Evolutionary conservation across 2,888 invertebrate species (phyloP).

Genomic region (Osedax frankpressi): DNA sequence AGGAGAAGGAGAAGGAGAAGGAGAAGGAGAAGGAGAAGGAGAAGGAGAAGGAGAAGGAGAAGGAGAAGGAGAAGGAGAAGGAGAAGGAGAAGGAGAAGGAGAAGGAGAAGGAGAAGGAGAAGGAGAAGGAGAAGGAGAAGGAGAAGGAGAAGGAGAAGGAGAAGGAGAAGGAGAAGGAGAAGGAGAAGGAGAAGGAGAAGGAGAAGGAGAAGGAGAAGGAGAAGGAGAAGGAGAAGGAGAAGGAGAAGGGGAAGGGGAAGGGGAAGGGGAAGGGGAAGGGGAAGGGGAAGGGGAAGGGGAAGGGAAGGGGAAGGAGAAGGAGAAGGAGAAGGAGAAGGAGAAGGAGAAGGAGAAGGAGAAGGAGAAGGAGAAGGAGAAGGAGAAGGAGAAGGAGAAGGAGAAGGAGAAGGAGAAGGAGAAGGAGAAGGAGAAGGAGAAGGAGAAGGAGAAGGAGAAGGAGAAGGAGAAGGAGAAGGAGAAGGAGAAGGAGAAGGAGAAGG

Average conservation of each 20-base stretch:
- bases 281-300: too few species aligned
- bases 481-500: not conserved
- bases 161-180: too few species aligned
- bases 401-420: constrained; percentile 9
- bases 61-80: not conserved
- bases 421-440: constrained; percentile 8
- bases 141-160: too few species aligned
- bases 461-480: too few species aligned
- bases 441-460: too few species aligned
- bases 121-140: not conserved
- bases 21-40: too few species aligned
- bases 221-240: not conserved
- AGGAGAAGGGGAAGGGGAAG: not conserved
- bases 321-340: constrained; percentile 5
- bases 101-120: not conserved
- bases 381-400: constrained; percentile 10
- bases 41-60: not conserved
- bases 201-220: not conserved
- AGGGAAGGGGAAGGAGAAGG: too few species aligned
- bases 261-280: not conserved
- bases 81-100: not conserved
- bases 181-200: not conserved
- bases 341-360: constrained; percentile 3
- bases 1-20: too few species aligned
- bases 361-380: constrained; percentile 3